These are phyloP conservation scores for Rhizomys pruinosus DNA, from an alignment of 2,113 vertebrate genomes.

Conservation along the genomic window DNA sequence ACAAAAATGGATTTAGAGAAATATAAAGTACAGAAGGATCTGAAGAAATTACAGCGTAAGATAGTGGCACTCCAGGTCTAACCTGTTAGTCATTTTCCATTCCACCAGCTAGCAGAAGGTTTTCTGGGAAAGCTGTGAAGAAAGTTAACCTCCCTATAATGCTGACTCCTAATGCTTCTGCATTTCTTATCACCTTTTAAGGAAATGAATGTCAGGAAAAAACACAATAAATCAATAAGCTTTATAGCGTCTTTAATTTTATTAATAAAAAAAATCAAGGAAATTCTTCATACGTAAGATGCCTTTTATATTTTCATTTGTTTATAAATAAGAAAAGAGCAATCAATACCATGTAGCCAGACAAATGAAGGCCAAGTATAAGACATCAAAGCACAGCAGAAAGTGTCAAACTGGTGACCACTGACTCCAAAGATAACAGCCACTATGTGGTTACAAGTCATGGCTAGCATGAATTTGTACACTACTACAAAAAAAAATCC, in stretches of 20 bases:
- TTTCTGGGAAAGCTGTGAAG: not conserved
- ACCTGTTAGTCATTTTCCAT: not conserved
- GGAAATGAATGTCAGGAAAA: slow-evolving; percentile 5
- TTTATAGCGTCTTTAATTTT: slow-evolving; percentile 45
- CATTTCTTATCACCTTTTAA: slow-evolving; percentile 43
- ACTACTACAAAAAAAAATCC: not conserved
- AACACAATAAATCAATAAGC: slow-evolving; percentile 68
- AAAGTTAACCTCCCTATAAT: not conserved
- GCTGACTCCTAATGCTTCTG: not conserved
- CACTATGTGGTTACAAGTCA: not conserved
- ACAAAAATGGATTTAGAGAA: slow-evolving; percentile 89
- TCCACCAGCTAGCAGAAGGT: not conserved
- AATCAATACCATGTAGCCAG: not conserved
- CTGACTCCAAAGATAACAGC: not conserved
- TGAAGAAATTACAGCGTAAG: slow-evolving; percentile 84
- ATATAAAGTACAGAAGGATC: slow-evolving; percentile 87
- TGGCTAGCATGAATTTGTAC: not conserved
- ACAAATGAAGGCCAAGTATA: not conserved
- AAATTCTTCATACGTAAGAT: not conserved
- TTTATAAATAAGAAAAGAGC: not conserved
- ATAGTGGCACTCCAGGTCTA: slow-evolving; percentile 77
- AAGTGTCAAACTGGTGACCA: not conserved
- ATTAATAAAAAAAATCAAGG: slow-evolving; percentile 52
- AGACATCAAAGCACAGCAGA: not conserved
- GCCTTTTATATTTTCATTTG: slow-evolving; percentile 48